Percentiles rank a stretch among this genome's conserved stretches.
Conservation (phyloP, 2,888 invertebrate genomes). For the Callimorpha dominula region DNA sequence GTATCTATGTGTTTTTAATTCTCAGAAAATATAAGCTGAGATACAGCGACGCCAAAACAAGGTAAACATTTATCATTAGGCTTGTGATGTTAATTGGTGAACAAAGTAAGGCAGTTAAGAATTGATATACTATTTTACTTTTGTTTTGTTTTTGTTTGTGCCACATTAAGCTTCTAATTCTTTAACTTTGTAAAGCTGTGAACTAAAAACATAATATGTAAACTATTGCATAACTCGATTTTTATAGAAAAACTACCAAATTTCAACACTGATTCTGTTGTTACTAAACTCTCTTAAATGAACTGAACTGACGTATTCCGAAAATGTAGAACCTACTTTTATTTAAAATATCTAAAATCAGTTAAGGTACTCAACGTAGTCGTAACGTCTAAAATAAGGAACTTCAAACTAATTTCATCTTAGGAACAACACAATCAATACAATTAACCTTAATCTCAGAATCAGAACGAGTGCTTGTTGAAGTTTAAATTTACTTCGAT, state of each 20-base stretch:
- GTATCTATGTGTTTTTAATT: too few species aligned
- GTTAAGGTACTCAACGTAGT: too few species aligned
- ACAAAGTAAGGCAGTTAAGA: not conserved
- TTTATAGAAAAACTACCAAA: too few species aligned
- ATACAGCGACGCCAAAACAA: not conserved
- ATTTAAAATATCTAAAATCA: not conserved
- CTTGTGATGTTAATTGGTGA: not conserved
- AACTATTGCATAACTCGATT: not conserved
- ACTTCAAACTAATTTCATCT: too few species aligned
- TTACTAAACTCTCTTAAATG: not conserved
- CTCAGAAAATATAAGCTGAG: not conserved
- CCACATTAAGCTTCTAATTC: not conserved
- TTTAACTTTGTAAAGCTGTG: not conserved
- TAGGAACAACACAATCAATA: too few species aligned
- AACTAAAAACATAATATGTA: not conserved
- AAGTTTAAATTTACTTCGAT: too few species aligned
- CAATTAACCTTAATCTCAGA: too few species aligned
- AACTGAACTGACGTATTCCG: not conserved
- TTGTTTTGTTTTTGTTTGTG: not conserved
- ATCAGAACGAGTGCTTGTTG: too few species aligned
- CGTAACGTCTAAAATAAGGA: too few species aligned
- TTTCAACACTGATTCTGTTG: not conserved
- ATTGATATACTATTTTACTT: not conserved
- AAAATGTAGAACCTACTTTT: not conserved
- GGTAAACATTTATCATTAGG: slow-evolving; percentile 5